Percentiles rank a stretch among this genome's conserved stretches.
These are phyloP conservation scores for Megaptera novaeangliae DNA, from an alignment of 2,113 vertebrate genomes.

Conservation along the genomic window DNA sequence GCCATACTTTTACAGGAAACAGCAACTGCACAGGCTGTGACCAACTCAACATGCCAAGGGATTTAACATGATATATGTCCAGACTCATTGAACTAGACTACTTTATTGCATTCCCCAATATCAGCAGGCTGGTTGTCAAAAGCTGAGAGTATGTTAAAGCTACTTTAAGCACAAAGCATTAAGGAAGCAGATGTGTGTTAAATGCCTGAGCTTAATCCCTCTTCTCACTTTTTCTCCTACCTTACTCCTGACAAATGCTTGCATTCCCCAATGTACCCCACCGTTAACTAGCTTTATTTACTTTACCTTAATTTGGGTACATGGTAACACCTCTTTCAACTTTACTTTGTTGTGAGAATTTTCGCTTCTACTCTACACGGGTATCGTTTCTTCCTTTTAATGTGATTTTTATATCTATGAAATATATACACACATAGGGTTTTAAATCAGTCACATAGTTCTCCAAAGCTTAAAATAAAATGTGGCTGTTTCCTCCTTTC, in stretches of 20 bases:
- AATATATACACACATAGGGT: not conserved
- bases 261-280: not conserved
- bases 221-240: not conserved
- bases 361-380: not conserved
- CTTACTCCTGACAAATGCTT: not conserved
- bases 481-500: not conserved
- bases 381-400: not conserved
- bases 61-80: constrained; percentile 53
- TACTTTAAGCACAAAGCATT: not conserved
- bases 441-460: not conserved
- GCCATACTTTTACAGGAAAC: constrained; percentile 37
- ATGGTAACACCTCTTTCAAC: not conserved
- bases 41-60: constrained; percentile 49
- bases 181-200: not conserved
- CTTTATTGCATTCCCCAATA: constrained; percentile 41
- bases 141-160: not conserved
- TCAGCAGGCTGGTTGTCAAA: not conserved
- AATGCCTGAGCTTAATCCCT: not conserved
- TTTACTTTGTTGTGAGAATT: not conserved
- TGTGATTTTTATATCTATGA: not conserved
- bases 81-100: constrained; percentile 41
- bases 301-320: not conserved
- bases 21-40: constrained; percentile 54
- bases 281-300: not conserved
- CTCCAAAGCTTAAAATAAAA: not conserved